A percentile compares a stretch with the other conserved stretches of the same genome.
Evolutionary conservation across 2,888 invertebrate genomes (phyloP).

Genomic region (Drosophila limbata): DNA sequence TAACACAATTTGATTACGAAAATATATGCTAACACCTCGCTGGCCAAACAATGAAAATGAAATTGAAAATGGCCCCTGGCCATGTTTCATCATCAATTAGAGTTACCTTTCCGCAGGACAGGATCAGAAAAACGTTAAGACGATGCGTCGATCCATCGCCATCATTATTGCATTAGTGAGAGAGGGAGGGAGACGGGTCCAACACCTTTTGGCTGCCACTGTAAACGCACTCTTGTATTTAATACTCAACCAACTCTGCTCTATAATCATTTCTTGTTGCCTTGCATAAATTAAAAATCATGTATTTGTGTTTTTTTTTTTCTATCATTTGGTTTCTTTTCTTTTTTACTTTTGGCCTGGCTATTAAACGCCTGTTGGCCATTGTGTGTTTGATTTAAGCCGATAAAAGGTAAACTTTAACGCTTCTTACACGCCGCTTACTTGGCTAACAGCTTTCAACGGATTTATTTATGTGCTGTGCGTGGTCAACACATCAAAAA

Average conservation of each 20-base stretch:
- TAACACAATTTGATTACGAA: conserved; percentile 75
- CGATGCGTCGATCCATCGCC: conserved; percentile 28
- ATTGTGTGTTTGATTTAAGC: conserved; percentile 77
- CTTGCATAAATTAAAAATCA: conserved; percentile 78
- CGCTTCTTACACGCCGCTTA: conserved; percentile 68
- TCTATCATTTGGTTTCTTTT: not conserved
- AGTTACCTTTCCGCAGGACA: conserved; percentile 77
- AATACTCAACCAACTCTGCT: conserved; percentile 17
- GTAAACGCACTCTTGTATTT: conserved; percentile 8
- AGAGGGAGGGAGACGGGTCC: conserved; percentile 14
- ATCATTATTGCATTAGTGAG: conserved; percentile 68
- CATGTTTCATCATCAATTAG: conserved; percentile 78
- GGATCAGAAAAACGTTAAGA: conserved; percentile 57
- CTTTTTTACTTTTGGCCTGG: not conserved
- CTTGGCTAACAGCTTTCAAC: conserved; percentile 54
- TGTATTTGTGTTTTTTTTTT: conserved; percentile 45
- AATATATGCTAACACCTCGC: conserved; percentile 79
- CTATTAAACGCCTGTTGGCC: conserved; percentile 72
- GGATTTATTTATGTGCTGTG: conserved; percentile 66
- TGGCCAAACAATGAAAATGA: conserved; percentile 59
- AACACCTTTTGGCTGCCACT: conserved; percentile 72
- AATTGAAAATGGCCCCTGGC: conserved; percentile 13
- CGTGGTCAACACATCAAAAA: conserved; percentile 70
- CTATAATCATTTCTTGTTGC: conserved; percentile 62
- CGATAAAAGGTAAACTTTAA: conserved; percentile 74